Conservation (phyloP, 2,888 invertebrate genomes). For the Philereme vetulata region DNA sequence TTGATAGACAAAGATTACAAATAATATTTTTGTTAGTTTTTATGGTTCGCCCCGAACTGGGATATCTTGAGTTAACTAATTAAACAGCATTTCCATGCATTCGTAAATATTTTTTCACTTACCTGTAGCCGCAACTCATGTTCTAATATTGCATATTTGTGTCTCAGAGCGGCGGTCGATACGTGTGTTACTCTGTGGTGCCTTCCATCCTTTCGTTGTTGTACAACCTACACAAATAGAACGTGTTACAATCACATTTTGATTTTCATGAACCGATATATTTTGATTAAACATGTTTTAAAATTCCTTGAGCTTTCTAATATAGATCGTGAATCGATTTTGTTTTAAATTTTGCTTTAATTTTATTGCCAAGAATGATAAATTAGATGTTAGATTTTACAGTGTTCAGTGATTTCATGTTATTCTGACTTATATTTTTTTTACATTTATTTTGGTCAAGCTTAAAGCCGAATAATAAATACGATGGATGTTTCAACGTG, state of each 20-base stretch:
- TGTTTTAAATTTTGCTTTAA: slow-evolving; percentile 1
- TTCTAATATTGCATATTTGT: slow-evolving; percentile 79
- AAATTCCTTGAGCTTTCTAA: not conserved
- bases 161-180: slow-evolving; percentile 72
- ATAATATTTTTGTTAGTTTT: too few species aligned
- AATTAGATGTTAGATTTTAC: not conserved
- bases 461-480: slow-evolving; percentile 51
- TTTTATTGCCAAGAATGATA: slow-evolving; percentile 1
- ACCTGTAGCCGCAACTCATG: slow-evolving; percentile 79
- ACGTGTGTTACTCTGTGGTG: slow-evolving; percentile 71
- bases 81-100: too few species aligned
- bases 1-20: too few species aligned
- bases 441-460: slow-evolving; percentile 36
- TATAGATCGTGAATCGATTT: slow-evolving; percentile 2
- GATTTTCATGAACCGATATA: not conserved
- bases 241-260: slow-evolving; percentile 1
- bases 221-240: slow-evolving; percentile 65
- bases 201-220: slow-evolving; percentile 69
- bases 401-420: too few species aligned
- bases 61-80: too few species aligned
- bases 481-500: slow-evolving; percentile 43
- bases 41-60: too few species aligned
- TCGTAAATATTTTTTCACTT: slow-evolving; percentile 20
- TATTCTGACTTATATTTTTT: not conserved
- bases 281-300: not conserved